Conservation (phyloP, 2,113 vertebrate genomes). For the Nycticryphes semicollaris region DNA sequence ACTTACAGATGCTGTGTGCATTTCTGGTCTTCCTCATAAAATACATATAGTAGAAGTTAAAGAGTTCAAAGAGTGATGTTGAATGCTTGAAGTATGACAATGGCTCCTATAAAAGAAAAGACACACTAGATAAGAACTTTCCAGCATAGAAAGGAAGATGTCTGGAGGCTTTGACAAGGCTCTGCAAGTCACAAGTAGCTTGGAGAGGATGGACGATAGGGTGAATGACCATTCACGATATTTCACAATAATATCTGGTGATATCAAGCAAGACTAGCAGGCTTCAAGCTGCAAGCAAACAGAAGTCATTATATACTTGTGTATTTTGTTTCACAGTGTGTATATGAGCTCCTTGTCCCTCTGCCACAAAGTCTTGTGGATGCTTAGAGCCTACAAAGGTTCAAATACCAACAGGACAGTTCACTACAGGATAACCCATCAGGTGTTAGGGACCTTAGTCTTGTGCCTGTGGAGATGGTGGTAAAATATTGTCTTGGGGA, state of each 20-base stretch:
- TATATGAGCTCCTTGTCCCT: not conserved
- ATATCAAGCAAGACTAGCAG: not conserved
- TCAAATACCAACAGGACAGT: not conserved
- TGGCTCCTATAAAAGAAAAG: not conserved
- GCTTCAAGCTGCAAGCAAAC: not conserved
- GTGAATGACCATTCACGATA: not conserved
- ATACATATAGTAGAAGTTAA: not conserved
- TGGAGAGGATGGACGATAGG: not conserved
- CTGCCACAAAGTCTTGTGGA: not conserved
- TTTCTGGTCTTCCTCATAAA: not conserved
- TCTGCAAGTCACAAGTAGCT: not conserved
- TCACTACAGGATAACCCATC: not conserved
- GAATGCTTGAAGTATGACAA: not conserved
- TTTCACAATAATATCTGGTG: not conserved
- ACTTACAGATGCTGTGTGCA: not conserved
- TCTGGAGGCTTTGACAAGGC: not conserved
- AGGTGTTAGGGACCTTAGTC: not conserved
- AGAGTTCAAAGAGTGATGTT: not conserved
- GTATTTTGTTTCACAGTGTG: not conserved
- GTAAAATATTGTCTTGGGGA: not conserved
- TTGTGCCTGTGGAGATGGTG: not conserved
- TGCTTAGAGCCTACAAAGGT: not conserved
- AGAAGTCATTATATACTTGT: not conserved
- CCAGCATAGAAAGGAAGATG: not conserved
- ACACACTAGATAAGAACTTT: not conserved